Conservation (phyloP, 37 sponge, comb jelly and placozoan species). For the Hexactinellida sp. region DNA sequence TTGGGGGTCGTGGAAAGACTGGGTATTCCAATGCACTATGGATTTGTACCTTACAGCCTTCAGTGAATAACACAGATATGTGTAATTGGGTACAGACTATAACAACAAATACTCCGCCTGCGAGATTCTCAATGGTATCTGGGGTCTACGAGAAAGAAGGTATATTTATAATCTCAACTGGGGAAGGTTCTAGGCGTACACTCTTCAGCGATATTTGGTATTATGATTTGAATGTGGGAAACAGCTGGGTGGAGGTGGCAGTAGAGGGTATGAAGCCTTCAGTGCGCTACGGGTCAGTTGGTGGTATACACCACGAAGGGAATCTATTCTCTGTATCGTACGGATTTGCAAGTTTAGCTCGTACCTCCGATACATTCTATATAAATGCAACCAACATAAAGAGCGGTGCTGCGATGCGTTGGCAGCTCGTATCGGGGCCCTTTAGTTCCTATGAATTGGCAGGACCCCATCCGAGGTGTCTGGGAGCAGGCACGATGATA, state of each 20-base stretch:
- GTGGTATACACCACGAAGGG: neutral
- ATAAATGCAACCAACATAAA: neutral
- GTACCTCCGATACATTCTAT: neutral
- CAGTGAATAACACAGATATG: neutral
- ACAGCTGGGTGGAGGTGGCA: neutral
- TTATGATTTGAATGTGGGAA: neutral
- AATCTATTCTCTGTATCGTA: neutral
- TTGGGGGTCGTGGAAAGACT: neutral
- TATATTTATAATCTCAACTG: neutral
- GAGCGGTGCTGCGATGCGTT: neutral
- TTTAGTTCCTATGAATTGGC: neutral
- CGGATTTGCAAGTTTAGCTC: neutral
- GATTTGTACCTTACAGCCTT: neutral
- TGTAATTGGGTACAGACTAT: neutral
- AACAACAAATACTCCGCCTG: neutral
- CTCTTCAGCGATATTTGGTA: neutral
- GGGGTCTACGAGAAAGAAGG: neutral
- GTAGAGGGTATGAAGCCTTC: neutral
- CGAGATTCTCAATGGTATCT: conserved; percentile 11
- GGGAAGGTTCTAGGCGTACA: neutral
- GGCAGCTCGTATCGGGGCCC: neutral
- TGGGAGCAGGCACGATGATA: conserved; percentile 5
- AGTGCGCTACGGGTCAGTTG: conserved; percentile 1
- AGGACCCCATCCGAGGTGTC: conserved; percentile 12
- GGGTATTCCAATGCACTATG: neutral